phyloP scores from a whole-genome alignment of 2,888 invertebrate genomes.

The Drosophila testacea region DNA sequence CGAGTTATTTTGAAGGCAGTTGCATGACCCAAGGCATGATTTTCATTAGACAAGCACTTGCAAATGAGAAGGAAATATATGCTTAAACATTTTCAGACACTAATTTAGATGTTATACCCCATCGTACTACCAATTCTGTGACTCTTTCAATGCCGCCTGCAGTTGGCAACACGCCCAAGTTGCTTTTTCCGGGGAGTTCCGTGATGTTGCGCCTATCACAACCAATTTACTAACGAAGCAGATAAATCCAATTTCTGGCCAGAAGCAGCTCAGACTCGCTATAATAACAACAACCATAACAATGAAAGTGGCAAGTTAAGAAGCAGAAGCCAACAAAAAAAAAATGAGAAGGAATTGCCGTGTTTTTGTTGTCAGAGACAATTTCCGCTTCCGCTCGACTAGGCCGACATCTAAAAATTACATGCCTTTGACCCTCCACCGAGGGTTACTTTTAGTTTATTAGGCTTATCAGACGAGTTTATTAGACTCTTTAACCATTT shows the following conservation, averaged over 20 bases:
- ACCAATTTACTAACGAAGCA: slow-evolving; percentile 81
- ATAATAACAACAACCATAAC: slow-evolving; percentile 38
- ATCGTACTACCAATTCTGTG: slow-evolving; percentile 12
- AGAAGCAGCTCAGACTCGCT: slow-evolving; percentile 45
- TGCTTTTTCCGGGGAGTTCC: slow-evolving; percentile 37
- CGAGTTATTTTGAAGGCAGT: not conserved
- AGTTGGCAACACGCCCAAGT: slow-evolving; percentile 56
- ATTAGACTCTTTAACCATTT: slow-evolving; percentile 62
- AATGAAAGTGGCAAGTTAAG: slow-evolving; percentile 29
- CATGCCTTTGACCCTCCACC: slow-evolving; percentile 24
- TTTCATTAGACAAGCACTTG: slow-evolving; percentile 6
- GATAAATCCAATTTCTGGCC: slow-evolving; percentile 80
- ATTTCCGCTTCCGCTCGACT: slow-evolving; percentile 73
- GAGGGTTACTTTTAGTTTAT: slow-evolving; percentile 58
- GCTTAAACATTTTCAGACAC: not conserved
- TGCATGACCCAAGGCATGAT: not conserved
- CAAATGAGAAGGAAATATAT: not conserved
- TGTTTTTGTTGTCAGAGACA: slow-evolving; percentile 57
- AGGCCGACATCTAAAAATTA: slow-evolving; percentile 53
- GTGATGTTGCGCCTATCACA: slow-evolving; percentile 75
- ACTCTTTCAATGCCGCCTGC: slow-evolving; percentile 46
- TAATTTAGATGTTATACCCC: not conserved
- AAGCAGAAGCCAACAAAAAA: slow-evolving; percentile 1
- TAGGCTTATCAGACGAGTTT: slow-evolving; percentile 67
- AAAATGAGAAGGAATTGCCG: slow-evolving; percentile 12